Conservation (phyloP, 2,113 vertebrate genomes). For the Pionites leucogaster region DNA sequence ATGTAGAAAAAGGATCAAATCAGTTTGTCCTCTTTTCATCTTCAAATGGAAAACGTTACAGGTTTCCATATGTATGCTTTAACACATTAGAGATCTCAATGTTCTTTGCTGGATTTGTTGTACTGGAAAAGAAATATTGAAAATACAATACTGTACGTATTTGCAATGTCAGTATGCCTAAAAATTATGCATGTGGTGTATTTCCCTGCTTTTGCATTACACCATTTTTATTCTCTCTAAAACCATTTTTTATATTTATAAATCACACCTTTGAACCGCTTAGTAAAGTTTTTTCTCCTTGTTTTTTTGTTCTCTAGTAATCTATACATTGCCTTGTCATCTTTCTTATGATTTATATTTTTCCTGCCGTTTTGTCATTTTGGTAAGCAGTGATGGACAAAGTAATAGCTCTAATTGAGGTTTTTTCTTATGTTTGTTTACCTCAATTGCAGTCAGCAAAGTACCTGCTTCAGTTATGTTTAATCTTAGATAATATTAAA, state of each 20-base stretch:
- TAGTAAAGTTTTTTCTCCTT: accelerated
- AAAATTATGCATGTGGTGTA: background rate
- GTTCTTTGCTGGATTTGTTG: background rate
- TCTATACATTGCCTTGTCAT: background rate
- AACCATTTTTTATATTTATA: background rate
- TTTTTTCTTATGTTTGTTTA: background rate
- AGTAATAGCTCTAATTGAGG: background rate
- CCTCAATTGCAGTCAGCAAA: background rate
- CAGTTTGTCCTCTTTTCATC: background rate
- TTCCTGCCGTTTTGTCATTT: background rate
- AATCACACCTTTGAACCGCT: background rate
- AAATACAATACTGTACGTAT: background rate
- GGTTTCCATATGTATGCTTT: background rate
- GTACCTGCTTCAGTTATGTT: background rate
- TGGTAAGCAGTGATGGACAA: background rate
- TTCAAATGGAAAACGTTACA: background rate
- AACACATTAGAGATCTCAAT: background rate
- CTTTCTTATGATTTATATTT: background rate
- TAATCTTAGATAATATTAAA: background rate
- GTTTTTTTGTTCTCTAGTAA: background rate
- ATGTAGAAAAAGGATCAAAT: background rate
- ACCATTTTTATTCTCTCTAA: background rate
- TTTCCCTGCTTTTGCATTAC: background rate
- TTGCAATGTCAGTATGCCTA: background rate
- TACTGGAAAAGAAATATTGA: background rate